Evolutionary conservation across 2,888 invertebrate genomes (phyloP).

Genomic region (Stenchaetothrips biformis): DNA sequence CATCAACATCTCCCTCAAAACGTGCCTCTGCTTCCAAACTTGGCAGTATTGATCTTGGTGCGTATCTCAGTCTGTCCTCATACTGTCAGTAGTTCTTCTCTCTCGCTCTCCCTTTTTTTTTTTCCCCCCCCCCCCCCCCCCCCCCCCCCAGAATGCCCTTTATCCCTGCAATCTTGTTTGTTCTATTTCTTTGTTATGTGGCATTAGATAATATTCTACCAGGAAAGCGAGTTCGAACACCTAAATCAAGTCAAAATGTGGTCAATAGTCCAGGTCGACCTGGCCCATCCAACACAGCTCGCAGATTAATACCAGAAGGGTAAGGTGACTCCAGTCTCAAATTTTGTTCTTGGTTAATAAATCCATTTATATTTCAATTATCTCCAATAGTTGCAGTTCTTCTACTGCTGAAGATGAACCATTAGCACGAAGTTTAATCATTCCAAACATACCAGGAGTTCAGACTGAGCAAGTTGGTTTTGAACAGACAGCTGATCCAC

Average conservation of each 20-base stretch:
- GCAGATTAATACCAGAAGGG: neutral
- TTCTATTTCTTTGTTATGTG: neutral
- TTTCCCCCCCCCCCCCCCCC: too few species aligned
- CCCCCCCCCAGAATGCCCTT: too few species aligned
- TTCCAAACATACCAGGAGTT: neutral
- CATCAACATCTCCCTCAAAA: neutral
- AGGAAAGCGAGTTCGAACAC: neutral
- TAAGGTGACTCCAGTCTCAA: neutral
- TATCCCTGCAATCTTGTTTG: too few species aligned
- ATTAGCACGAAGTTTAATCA: neutral
- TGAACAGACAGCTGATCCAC: neutral
- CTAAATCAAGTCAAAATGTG: neutral
- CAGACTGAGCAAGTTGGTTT: neutral
- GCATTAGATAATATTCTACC: constrained; percentile 1
- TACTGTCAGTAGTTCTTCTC: too few species aligned
- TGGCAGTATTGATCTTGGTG: neutral
- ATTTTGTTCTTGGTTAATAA: neutral
- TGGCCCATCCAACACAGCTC: neutral
- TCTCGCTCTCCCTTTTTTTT: too few species aligned
- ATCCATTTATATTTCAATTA: neutral
- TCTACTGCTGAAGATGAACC: neutral
- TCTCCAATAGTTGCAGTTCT: neutral
- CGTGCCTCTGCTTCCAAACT: neutral
- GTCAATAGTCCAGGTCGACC: neutral
- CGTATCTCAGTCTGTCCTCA: neutral